Evolutionary conservation across 2,113 vertebrate species (phyloP), one percentile per base, ranked within the genome.

Genomic region (Ellobius talpinus): DNA sequence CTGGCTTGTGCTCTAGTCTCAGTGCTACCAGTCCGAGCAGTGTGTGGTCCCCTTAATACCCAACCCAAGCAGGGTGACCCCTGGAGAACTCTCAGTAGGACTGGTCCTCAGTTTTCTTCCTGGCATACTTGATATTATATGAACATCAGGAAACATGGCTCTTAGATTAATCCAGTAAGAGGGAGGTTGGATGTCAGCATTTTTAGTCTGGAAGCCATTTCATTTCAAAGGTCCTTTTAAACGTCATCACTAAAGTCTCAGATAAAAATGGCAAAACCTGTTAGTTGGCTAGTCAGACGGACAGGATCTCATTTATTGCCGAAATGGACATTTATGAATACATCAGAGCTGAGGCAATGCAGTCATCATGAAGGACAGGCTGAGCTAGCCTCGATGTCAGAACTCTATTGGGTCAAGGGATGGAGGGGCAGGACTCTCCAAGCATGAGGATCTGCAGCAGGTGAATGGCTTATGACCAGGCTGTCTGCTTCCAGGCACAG

Each of bases 181-280:
- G 52, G 61, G 26, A 85, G 1, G 21, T 76, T 68, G 47, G 87
- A 72, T 42, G 24, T 14, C 42, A 84, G 90, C 16, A 58, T 61
- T 87, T 86, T 47, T 45, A 39, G 76, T 68, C 42, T 42, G 77
- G 45, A 95, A 78, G 42, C 16, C 12, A 24, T 45, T 82, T 87
- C 79, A 29, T 68, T 90, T 74, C 42, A 85, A 89, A 94, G 82
- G 23, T 70, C 42, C 88, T 77, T 63, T 45, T 47, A 45, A 81
- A 87, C 65, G 42, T 89, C 36, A 47, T 17, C 42, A 58, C 31
- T 65, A 74, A 23, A 50, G 81, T n/a, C 79, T 87, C 77, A 87
- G 87, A 84, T 55, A 77, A 88, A 58, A 89, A 91, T 24, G 89
- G 85, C 70, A 39, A 2, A 47, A 26, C 16, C 73, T 70, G 90